These are phyloP conservation scores for Siderastrea siderea DNA, from an alignment of 92 coral and sea anemone species.

Conservation along the genomic window DNA sequence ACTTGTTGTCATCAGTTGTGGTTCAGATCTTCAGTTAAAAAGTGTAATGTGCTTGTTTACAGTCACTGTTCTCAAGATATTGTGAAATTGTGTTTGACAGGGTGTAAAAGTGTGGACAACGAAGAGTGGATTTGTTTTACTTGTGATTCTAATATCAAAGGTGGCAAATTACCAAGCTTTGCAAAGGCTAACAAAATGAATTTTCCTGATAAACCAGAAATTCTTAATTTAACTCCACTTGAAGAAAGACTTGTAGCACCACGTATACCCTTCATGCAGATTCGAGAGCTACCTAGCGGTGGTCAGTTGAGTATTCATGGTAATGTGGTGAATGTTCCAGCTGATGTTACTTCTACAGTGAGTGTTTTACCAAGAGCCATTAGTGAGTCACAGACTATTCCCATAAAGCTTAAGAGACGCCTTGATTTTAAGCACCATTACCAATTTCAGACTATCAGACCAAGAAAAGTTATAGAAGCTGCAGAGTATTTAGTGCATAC, in stretches of 20 bases:
- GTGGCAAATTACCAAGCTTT: constrained; percentile 54
- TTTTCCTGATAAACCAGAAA: constrained; percentile 49
- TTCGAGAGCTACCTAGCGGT: constrained; percentile 58
- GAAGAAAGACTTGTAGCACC: constrained; percentile 61
- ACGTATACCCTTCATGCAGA: constrained; percentile 56
- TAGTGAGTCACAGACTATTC: constrained; percentile 50
- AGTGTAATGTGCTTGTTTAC: too few species aligned
- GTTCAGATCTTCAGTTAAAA: too few species aligned
- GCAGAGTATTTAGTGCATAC: too few species aligned
- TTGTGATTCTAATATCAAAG: constrained; percentile 42
- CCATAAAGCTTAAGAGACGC: constrained; percentile 47
- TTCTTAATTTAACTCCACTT: constrained; percentile 37
- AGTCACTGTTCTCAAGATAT: too few species aligned
- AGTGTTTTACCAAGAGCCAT: constrained; percentile 34
- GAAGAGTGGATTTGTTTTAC: constrained; percentile 63
- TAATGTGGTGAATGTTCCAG: constrained; percentile 53
- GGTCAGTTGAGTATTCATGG: constrained; percentile 48
- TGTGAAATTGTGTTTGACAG: too few species aligned
- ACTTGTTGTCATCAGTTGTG: too few species aligned
- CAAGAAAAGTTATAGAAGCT: too few species aligned
- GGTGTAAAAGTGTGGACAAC: constrained; percentile 61
- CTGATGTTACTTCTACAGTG: constrained; percentile 56
- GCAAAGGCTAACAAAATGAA: constrained; percentile 58
- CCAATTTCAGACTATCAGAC: too few species aligned
- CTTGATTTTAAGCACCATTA: too few species aligned